Evolutionary conservation across 2,113 vertebrate species (phyloP).

Genomic region (Orycteropus afer): DNA sequence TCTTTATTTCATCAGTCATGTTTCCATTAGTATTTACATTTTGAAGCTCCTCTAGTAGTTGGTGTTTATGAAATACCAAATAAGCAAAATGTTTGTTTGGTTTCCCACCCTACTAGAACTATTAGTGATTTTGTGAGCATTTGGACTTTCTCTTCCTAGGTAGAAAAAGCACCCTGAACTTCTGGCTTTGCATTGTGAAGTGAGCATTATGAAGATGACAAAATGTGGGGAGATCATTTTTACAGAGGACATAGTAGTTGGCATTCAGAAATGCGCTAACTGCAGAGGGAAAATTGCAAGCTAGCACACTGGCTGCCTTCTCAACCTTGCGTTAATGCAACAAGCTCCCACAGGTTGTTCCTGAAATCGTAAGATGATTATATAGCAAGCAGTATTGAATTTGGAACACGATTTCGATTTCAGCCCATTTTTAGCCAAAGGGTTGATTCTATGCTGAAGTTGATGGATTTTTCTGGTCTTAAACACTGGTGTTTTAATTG

Average conservation of each 20-base stretch:
- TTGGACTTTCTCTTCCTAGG: neutral
- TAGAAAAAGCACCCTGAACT: neutral
- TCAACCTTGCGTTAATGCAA: slow-evolving; percentile 59
- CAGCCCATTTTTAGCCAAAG: slow-evolving; percentile 57
- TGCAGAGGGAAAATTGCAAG: slow-evolving; percentile 71
- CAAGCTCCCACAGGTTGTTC: slow-evolving; percentile 75
- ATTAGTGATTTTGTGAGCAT: slow-evolving; percentile 3
- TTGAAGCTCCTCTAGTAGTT: slow-evolving; percentile 16
- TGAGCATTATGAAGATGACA: slow-evolving; percentile 34
- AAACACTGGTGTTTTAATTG: neutral
- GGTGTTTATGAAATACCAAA: neutral
- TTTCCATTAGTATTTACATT: neutral
- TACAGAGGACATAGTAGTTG: slow-evolving; percentile 32
- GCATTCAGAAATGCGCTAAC: slow-evolving; percentile 45
- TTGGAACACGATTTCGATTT: slow-evolving; percentile 45
- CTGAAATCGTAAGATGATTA: slow-evolving; percentile 71
- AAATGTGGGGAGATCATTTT: slow-evolving; percentile 33
- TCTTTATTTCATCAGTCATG: slow-evolving; percentile 1
- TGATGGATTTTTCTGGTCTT: neutral
- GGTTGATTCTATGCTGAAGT: neutral
- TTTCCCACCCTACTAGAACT: neutral
- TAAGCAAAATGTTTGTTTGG: neutral
- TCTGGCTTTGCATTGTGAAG: neutral
- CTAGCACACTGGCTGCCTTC: slow-evolving; percentile 46
- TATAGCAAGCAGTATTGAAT: slow-evolving; percentile 54